phyloP scores from a whole-genome alignment of 2,113 vertebrate genomes.

The Suncus etruscus region DNA sequence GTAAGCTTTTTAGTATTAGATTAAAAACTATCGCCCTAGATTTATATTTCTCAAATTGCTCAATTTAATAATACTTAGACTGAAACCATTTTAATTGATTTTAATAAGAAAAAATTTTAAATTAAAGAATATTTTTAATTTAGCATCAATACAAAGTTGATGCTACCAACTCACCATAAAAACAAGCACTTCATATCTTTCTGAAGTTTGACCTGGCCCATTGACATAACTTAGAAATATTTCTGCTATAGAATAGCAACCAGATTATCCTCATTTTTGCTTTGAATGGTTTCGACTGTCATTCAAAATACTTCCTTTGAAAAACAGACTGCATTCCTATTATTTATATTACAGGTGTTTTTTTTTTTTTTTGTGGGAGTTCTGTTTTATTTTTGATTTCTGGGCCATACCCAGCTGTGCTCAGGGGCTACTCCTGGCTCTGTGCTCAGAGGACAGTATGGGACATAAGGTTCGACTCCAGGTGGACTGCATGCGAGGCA shows the following conservation, averaged over 20 bases:
- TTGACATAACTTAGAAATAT: not conserved
- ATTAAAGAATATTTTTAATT: no score
- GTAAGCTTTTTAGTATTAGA: not conserved
- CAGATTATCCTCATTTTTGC: not conserved
- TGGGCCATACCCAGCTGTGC: no score
- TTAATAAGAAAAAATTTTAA: no score
- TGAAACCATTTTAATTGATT: no score
- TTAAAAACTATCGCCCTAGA: not conserved
- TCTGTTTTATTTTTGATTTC: not conserved
- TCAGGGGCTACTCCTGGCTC: no score
- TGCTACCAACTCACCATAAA: not conserved
- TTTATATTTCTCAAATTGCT: conserved; percentile 25
- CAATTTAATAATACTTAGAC: not conserved
- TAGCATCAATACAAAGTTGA: not conserved
- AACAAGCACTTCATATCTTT: not conserved
- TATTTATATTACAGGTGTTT: not conserved
- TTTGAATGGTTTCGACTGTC: not conserved
- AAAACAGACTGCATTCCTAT: not conserved
- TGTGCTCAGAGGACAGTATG: no score
- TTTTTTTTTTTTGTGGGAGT: not conserved
- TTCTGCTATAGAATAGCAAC: not conserved
- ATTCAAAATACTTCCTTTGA: not conserved
- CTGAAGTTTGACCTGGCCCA: conserved; percentile 42
- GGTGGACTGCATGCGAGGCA: no score
- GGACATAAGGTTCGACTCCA: no score